phyloP scores from a whole-genome alignment of 2,888 invertebrate species.

The Teleogryllus oceanicus region DNA sequence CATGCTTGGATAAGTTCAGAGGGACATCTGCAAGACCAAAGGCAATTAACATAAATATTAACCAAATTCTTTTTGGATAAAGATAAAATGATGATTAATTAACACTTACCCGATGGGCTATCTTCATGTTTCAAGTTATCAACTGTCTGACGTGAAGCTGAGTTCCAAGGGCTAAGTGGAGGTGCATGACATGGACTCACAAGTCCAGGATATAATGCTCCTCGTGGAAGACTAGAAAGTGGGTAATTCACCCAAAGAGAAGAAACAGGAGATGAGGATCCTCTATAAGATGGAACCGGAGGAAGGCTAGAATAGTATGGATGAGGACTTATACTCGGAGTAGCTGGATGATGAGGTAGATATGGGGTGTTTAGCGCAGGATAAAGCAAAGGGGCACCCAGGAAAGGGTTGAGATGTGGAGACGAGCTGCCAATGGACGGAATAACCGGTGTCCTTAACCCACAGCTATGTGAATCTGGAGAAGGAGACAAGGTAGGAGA shows the following conservation, averaged over 20 bases:
- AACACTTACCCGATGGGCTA: constrained; percentile 54
- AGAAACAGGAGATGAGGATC: constrained; percentile 36
- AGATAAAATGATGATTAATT: neutral
- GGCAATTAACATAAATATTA: constrained; percentile 19
- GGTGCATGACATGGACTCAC: constrained; percentile 35
- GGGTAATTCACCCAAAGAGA: constrained; percentile 38
- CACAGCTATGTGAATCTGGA: constrained; percentile 32
- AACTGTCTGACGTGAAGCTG: constrained; percentile 38
- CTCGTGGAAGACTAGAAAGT: constrained; percentile 38
- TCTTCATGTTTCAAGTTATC: constrained; percentile 45
- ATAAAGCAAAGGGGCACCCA: constrained; percentile 35
- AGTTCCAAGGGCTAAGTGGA: constrained; percentile 38
- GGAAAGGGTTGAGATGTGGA: constrained; percentile 42
- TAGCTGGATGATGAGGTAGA: constrained; percentile 33
- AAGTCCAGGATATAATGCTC: constrained; percentile 35
- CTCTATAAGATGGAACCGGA: constrained; percentile 34
- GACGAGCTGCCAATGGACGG: constrained; percentile 44
- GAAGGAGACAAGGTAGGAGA: constrained; percentile 34
- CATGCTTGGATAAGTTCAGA: constrained; percentile 83
- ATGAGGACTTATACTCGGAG: constrained; percentile 30
- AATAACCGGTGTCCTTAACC: constrained; percentile 34
- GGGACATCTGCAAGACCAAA: constrained; percentile 73
- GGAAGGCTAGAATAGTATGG: constrained; percentile 34
- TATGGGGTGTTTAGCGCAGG: constrained; percentile 33
- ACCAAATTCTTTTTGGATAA: constrained; percentile 42